Evolutionary conservation across 2,113 vertebrate genomes (phyloP), one percentile per base, ranked within the genome.

Genomic region (Tachysurus fulvidraco): DNA sequence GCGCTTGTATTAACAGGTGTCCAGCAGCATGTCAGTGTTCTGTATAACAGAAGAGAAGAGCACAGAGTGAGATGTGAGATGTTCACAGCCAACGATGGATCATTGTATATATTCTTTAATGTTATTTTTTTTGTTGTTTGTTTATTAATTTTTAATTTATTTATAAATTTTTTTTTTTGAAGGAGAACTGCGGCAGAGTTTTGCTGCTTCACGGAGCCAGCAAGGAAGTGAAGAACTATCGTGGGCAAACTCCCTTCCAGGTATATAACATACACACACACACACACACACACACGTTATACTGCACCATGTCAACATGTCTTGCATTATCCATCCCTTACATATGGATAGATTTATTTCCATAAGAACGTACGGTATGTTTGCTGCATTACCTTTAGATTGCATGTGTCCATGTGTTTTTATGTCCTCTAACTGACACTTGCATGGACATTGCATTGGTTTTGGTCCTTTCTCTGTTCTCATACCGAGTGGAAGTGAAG

Each of bases 181-280:
- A 97, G 97, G 97, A 97, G 88, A 96, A 94, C 91, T 97, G 97
- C 91, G 95, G 96, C 0, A 91, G 95, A 28, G 96, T 97, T 84
- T 90, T 97, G 86, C 93, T 97, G 5, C 95, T 96, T 50, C 93
- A 95, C 0, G 97, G 97, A 28, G 96, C 95, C 64, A 93, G 94
- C 86, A 97, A 97, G 86, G 96, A 97, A 57, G 89, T 96, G 1
- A 97, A 97, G 91, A 97, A 97, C 88, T 95, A 95, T 91, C 95
- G 96, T 91, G 97, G 95, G 91, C 97, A 97, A 89, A 95, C 96
- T 1, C 95, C 96, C 0, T 97, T 97, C 83, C 97, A 97, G 96
- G 97, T 97, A 87, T 44, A 83, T 19, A 2, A 55, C n/a, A 55
- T 11, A 28, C 21, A 78, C 71, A 64, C 41, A 79, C 84, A 85